These are phyloP conservation scores for Hydra vulgaris DNA, from an alignment of 30 jellyfish, hydroid and myxozoan genomes.

Conservation along the genomic window DNA sequence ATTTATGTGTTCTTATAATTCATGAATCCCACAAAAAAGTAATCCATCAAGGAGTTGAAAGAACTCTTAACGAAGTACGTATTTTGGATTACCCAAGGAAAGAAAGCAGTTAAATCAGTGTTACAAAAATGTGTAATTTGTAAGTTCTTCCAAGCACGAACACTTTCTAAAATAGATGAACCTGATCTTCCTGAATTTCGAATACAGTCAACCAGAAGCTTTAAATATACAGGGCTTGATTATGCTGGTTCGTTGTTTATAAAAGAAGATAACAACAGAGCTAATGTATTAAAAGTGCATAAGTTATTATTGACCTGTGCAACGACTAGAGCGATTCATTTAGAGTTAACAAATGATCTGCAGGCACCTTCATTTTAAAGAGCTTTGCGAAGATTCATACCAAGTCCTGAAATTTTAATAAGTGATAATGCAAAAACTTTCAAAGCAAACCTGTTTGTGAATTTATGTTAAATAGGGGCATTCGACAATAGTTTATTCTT, in stretches of 20 bases:
- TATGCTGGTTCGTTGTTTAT: constrained; percentile 23
- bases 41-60: constrained; percentile 31
- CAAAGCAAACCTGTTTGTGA: constrained; percentile 2
- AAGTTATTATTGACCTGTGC: constrained; percentile 36
- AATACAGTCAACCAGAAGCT: neutral
- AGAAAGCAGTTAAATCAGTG: constrained; percentile 11
- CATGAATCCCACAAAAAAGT: constrained; percentile 8
- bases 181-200: constrained; percentile 30
- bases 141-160: neutral
- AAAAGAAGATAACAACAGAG: neutral
- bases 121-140: constrained; percentile 1
- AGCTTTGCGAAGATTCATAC: constrained; percentile 28
- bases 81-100: constrained; percentile 25
- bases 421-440: constrained; percentile 24
- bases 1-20: constrained; percentile 2
- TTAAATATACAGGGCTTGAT: constrained; percentile 10
- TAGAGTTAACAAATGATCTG: constrained; percentile 47
- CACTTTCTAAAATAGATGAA: neutral
- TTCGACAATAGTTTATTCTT: too few species aligned
- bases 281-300: constrained; percentile 16
- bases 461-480: too few species aligned
- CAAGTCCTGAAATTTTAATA: constrained; percentile 15
- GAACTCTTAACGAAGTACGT: constrained; percentile 11
- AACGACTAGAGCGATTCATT: constrained; percentile 34
- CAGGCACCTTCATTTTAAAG: constrained; percentile 15